Evolutionary conservation across 2,797 vertebrate species (phyloP).

Genomic region (Hydrolagus colliei): DNA sequence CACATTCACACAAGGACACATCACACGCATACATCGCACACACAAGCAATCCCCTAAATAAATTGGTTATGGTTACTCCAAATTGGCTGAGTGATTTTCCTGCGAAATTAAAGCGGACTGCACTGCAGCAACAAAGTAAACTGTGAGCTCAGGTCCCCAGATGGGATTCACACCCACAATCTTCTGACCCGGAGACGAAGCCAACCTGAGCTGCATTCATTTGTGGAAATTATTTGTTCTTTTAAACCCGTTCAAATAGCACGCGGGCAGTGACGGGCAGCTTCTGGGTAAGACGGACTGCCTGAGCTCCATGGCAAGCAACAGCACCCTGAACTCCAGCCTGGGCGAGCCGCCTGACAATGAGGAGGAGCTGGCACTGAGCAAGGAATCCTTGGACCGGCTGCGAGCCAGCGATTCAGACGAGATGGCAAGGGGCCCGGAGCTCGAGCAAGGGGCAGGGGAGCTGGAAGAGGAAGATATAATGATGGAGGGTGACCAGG

Average conservation of each 20-base stretch:
- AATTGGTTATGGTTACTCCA: too few relatives aligned
- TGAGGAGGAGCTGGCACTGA: slow-evolving; percentile 51
- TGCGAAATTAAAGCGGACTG: too few relatives aligned
- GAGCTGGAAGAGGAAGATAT: slow-evolving; percentile 67
- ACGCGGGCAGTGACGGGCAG: slow-evolving; percentile 68
- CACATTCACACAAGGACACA: too few relatives aligned
- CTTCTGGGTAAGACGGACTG: slow-evolving; percentile 61
- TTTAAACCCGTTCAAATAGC: slow-evolving; percentile 61
- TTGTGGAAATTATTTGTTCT: slow-evolving; percentile 34
- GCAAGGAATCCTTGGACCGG: slow-evolving; percentile 53
- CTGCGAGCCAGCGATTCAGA: slow-evolving; percentile 49
- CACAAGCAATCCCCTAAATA: too few relatives aligned
- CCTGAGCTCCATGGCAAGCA: slow-evolving; percentile 51
- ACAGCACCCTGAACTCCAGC: slow-evolving; percentile 49
- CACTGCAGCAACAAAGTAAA: background rate
- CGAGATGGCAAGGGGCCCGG: slow-evolving; percentile 47
- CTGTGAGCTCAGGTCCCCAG: background rate
- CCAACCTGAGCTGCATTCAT: slow-evolving; percentile 33
- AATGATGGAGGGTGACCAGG: slow-evolving; percentile 81
- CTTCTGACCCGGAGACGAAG: background rate
- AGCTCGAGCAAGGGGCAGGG: slow-evolving; percentile 50
- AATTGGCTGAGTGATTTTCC: too few relatives aligned
- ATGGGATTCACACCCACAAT: background rate
- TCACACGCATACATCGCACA: too few relatives aligned
- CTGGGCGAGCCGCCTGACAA: slow-evolving; percentile 44